Evolutionary conservation across 2,888 invertebrate species (phyloP).

Genomic region (Sinhomidia bicolor): DNA sequence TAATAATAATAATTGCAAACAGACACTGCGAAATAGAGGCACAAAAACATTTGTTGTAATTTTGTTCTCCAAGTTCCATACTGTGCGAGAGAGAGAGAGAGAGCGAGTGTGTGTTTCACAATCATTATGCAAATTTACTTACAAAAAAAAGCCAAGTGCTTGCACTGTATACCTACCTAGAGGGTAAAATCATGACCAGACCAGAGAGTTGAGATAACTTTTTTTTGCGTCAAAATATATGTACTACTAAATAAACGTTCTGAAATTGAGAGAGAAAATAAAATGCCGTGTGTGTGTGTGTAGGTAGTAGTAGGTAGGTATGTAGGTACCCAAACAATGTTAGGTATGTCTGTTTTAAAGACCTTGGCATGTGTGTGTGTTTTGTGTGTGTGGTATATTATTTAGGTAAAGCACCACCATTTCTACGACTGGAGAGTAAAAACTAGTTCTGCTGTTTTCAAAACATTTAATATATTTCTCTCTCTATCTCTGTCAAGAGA

Average conservation of each 20-base stretch:
- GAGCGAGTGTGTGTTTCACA: slow-evolving; percentile 29
- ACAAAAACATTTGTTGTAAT: slow-evolving; percentile 6
- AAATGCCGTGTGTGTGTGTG: neutral
- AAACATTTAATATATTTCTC: no score
- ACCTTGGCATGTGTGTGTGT: neutral
- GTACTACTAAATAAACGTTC: neutral
- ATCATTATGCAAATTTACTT: slow-evolving; percentile 48
- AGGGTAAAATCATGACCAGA: slow-evolving; percentile 9
- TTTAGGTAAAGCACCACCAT: neutral
- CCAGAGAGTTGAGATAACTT: neutral
- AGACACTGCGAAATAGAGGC: neutral
- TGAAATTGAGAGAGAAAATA: neutral
- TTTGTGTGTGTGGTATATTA: neutral
- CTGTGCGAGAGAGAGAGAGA: no score
- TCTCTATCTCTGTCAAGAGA: neutral
- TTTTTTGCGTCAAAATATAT: neutral
- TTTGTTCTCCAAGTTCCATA: neutral
- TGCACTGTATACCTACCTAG: neutral
- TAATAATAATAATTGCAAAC: slow-evolving; percentile 1
- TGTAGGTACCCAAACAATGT: no score
- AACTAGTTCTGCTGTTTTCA: neutral
- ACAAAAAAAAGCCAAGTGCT: slow-evolving; percentile 20
- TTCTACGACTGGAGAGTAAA: no score
- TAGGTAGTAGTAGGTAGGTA: no score
- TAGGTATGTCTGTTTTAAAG: no score